Evolutionary conservation across 30 jellyfish, hydroid and myxozoan genomes (phyloP), one percentile per base, ranked within the genome.

Genomic region (Turritopsis rubra): DNA sequence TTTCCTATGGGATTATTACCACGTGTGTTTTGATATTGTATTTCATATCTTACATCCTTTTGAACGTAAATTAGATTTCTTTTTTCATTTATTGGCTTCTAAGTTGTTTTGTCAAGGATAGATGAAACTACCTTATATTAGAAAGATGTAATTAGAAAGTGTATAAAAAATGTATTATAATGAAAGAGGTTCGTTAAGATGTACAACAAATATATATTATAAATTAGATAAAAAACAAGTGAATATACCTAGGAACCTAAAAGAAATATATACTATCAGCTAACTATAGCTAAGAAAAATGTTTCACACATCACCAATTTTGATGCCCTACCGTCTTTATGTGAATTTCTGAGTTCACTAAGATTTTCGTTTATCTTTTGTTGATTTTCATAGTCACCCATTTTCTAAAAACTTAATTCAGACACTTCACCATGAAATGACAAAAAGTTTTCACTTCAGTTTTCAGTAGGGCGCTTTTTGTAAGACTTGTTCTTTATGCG

Each of bases 341-440:
- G 60, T 41, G 60, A 41, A 41, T 41, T 68, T 68, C 77, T 68
- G 28, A 68, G 30, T 68, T 68, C 77, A 27, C 30, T 68, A 27
- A 68, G 28, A 19, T 68, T 68, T 68, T 68, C 22, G 19, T 68
- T 68, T 23, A 68, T 68, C 30, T 68, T 68, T 19, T 68, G 77
- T 68, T 23, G 77, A 68, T 41, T 41, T 3, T 68, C 77, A 1
- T 7, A 68, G 77, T 68, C 77, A 27, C 77, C 77, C 77, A 68
- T 68, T 41, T 3, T 3, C 13, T 3, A 41, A 41, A 41, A 41
- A 41, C 60, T 5, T 41, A 41, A 41, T 13, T 41, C 60, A 41
- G 13, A 41, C n/a, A n/a, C n/a, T n/a, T n/a, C n/a, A n/a, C n/a
- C n/a, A 41, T 41, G 9, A 41, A 13, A 41, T 3, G 60, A 3